Base-by-base conservation (phyloP, 1,140 invertebrate genomes). In the Lanistes nyassanus region DNA sequence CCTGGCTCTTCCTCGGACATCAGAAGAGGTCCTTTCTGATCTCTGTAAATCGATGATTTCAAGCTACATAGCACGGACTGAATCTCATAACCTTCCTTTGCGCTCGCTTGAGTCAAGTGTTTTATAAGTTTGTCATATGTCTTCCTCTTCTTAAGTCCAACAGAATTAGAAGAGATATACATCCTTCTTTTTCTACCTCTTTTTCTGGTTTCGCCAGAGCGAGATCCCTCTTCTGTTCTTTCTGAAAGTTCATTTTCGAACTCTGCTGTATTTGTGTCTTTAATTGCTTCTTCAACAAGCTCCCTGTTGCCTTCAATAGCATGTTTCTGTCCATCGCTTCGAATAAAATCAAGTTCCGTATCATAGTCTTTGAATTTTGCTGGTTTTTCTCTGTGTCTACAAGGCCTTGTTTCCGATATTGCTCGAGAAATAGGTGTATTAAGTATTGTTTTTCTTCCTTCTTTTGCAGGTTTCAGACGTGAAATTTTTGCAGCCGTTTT, bases 101-200 rank as follows among this genome's bases (percentile, higher is more conserved):
- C 19, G 34, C 51, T 56, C 7, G 68, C 68, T 55, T 56, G 16
- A 23, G 47, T 23, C 9, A 70, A 51, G n/a, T 70, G 53, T 70
- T 58, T 58, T 26, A 70, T 70, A 31, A 70, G 68, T 37, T 55
- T 70, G 53, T 70, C 68, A n/a, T 70, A 70, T 26, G n/a, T n/a
- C 29, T 23, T 60, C 29, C 53, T 68, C 11, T 47, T 47, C 19
- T 47, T 9, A 47, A 13, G 9, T 47, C 42, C 42, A 47, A 47
- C 2, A 47, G 42, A 13, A 13, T 6, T 47, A 47, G 42, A 47
- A 6, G 9, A 16, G 19, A 47, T 16, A 47, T 47, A 47, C 9
- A 47, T 13, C 5, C 42, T n/a, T n/a, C n/a, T 47, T 47, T 47
- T 47, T 47, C 5, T 47, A 47, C 19, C 42, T 2, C 42, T 47